Conservation (phyloP, 2,113 vertebrate species). For the Maccullochella peelii region DNA sequence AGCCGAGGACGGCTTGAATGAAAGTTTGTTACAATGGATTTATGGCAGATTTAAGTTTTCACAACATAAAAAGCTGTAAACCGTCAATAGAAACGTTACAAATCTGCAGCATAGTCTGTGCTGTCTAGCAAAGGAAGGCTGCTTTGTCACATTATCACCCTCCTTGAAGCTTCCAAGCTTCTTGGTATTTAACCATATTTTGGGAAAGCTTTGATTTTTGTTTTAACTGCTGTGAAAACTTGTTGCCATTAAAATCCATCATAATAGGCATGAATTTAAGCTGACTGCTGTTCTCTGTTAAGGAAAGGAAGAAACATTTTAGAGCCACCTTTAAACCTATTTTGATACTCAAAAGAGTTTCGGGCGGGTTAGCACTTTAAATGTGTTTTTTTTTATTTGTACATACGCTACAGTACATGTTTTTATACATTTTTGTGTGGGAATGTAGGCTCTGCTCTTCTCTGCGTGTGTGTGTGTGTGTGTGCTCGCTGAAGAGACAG, state of each 20-base stretch:
- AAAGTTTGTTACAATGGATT: neutral
- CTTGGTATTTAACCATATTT: neutral
- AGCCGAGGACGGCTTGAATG: neutral
- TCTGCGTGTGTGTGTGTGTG: conserved; percentile 10
- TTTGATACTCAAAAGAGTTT: neutral
- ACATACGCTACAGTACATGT: neutral
- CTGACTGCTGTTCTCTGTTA: neutral
- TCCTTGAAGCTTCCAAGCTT: neutral
- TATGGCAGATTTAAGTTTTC: neutral
- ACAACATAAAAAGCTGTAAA: neutral
- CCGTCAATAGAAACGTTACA: neutral
- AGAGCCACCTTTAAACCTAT: neutral
- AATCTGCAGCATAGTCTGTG: neutral
- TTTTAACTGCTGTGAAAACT: neutral
- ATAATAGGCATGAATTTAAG: neutral
- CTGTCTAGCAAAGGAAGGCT: neutral
- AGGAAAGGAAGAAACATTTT: neutral
- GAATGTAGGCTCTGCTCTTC: neutral
- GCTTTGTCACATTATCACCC: neutral
- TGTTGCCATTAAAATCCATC: neutral
- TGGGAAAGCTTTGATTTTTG: neutral
- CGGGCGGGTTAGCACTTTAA: neutral
- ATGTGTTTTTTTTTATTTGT: neutral
- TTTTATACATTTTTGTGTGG: neutral
- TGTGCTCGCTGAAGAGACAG: conserved; percentile 38